Percentiles rank a stretch among this genome's conserved stretches.
Conservation (phyloP, 2,888 invertebrate species). For the Biston betularia region DNA sequence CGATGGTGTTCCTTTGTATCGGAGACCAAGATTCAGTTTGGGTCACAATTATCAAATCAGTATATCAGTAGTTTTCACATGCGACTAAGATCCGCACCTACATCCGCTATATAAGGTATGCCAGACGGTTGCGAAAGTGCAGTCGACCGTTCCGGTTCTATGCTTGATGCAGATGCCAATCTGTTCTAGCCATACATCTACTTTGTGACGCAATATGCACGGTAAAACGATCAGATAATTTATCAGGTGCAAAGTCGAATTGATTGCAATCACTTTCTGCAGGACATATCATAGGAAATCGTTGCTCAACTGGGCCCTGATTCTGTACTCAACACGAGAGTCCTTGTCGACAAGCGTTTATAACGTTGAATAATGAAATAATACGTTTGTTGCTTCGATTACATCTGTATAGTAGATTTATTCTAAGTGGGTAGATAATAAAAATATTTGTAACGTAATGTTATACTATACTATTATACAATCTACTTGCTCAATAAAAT, state of each 20-base stretch:
- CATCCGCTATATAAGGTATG: slow-evolving; percentile 46
- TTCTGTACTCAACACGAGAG: not conserved
- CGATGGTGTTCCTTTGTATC: too few species aligned
- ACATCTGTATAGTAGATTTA: too few species aligned
- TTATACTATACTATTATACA: too few species aligned
- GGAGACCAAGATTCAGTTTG: not conserved
- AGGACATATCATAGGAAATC: not conserved
- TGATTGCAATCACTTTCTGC: not conserved
- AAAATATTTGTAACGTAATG: too few species aligned
- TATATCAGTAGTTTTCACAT: slow-evolving; percentile 31
- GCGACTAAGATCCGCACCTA: slow-evolving; percentile 35
- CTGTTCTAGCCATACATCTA: slow-evolving; percentile 70
- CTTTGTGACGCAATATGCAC: slow-evolving; percentile 69
- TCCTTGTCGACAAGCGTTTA: too few species aligned
- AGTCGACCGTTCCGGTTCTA: slow-evolving; percentile 71
- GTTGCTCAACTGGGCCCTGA: not conserved
- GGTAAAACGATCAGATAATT: slow-evolving; percentile 38
- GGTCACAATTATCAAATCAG: not conserved
- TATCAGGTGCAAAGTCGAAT: not conserved
- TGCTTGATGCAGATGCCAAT: slow-evolving; percentile 67
- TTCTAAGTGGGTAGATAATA: too few species aligned
- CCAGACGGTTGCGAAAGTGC: slow-evolving; percentile 74
- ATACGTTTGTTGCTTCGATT: too few species aligned
- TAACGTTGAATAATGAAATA: too few species aligned
- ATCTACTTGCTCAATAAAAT: too few species aligned